phyloP scores from a whole-genome alignment of 2,888 invertebrate species.

The Rhagonycha fulva region DNA sequence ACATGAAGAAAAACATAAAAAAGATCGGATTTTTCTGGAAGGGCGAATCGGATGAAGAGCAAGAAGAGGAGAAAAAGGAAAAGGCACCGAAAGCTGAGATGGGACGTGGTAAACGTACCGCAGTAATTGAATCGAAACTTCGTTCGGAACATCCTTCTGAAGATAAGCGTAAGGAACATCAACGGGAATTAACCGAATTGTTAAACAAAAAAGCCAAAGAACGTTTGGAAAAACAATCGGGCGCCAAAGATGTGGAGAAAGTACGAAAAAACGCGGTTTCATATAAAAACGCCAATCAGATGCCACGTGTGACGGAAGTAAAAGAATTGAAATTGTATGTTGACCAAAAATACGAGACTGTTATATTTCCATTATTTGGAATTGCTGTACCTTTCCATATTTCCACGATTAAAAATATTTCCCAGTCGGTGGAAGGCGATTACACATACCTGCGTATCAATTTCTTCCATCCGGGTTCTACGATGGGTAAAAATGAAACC shows the following conservation, averaged over 20 bases:
- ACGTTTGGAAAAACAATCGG: conserved; percentile 84
- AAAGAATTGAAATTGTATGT: conserved; percentile 93
- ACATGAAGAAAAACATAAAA: conserved; percentile 92
- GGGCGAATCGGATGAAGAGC: conserved; percentile 84
- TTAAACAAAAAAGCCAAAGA: conserved; percentile 93
- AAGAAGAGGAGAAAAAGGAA: conserved; percentile 78
- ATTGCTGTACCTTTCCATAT: conserved; percentile 97
- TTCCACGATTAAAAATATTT: conserved; percentile 98
- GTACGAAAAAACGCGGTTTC: conserved; percentile 93
- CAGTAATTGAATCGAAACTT: conserved; percentile 91
- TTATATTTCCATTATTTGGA: conserved; percentile 97
- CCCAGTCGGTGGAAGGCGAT: conserved; percentile 97
- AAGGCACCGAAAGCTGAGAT: conserved; percentile 69
- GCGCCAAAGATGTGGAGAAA: conserved; percentile 85
- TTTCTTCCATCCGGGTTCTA: conserved; percentile 97
- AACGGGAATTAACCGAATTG: conserved; percentile 88
- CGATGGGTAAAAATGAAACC: conserved; percentile 92
- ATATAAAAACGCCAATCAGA: conserved; percentile 88
- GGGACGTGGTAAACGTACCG: conserved; percentile 80
- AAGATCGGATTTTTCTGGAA: conserved; percentile 95
- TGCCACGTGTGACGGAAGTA: conserved; percentile 93
- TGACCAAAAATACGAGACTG: conserved; percentile 95
- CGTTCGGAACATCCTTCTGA: conserved; percentile 94
- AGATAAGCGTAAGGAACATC: conserved; percentile 96
- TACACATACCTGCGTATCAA: conserved; percentile 98